phyloP scores from a whole-genome alignment of 1,140 invertebrate species.

The Pseudomyrmex concolor region DNA sequence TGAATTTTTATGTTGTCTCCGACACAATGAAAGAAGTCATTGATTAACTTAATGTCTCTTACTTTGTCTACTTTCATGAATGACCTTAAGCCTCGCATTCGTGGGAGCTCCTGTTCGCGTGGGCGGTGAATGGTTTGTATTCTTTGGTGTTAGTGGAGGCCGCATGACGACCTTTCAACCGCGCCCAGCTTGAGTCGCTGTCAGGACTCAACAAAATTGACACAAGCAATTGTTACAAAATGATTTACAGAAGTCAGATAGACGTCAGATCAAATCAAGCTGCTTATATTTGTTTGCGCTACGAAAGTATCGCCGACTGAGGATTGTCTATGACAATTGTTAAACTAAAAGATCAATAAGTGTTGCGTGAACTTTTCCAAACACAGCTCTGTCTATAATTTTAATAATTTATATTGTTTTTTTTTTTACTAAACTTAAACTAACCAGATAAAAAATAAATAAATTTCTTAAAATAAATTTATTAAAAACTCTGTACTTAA shows the following conservation, averaged over 20 bases:
- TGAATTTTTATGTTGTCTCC: neutral
- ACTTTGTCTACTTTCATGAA: slow-evolving; percentile 42
- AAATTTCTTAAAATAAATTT: no score
- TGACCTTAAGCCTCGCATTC: slow-evolving; percentile 46
- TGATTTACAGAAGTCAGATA: neutral
- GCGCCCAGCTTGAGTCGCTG: slow-evolving; percentile 48
- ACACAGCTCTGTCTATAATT: no score
- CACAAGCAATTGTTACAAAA: neutral
- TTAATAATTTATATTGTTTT: no score
- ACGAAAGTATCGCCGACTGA: no score
- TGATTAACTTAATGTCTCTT: neutral
- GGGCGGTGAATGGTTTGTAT: slow-evolving; percentile 50
- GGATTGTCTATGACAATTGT: no score
- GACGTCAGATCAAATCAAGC: slow-evolving; percentile 3
- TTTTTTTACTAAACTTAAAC: no score
- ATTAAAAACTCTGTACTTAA: no score
- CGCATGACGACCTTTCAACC: slow-evolving; percentile 66
- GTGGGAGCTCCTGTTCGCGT: slow-evolving; percentile 38
- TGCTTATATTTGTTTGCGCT: neutral
- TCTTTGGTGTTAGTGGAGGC: slow-evolving; percentile 59
- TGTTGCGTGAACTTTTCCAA: no score
- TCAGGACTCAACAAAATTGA: slow-evolving; percentile 21
- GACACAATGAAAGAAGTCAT: neutral
- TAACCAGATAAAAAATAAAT: no score
- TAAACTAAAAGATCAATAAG: no score